These are phyloP conservation scores for Coccyzus lansbergi DNA, from an alignment of 2,797 vertebrate genomes.

Conservation along the genomic window DNA sequence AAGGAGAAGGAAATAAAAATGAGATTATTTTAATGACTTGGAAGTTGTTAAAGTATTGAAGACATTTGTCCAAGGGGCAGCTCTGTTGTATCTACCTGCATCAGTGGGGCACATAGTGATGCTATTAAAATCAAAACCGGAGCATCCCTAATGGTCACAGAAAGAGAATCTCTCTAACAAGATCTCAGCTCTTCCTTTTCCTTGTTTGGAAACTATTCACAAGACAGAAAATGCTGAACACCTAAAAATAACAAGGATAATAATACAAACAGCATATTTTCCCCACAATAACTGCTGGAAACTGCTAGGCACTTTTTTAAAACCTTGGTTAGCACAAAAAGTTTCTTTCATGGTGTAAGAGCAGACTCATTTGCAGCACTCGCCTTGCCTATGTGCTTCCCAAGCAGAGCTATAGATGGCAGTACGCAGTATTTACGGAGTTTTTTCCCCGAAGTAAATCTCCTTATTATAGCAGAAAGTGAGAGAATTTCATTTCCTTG, in stretches of 20 bases:
- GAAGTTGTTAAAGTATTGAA: not conserved
- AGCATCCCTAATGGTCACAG: not conserved
- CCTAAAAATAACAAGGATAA: not conserved
- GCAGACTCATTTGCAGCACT: not conserved
- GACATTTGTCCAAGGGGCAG: not conserved
- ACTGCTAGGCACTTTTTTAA: not conserved
- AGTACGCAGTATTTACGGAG: conserved; percentile 54
- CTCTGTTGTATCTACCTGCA: not conserved
- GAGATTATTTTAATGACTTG: not conserved
- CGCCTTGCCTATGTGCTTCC: not conserved
- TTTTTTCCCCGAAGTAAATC: conserved; percentile 37
- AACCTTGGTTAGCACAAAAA: not conserved
- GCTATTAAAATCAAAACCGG: not conserved
- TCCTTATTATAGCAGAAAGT: conserved; percentile 41
- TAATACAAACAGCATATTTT: not conserved
- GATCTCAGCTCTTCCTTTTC: not conserved
- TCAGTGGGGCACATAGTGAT: not conserved
- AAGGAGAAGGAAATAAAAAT: not conserved
- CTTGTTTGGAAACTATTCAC: not conserved
- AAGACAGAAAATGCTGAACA: not conserved
- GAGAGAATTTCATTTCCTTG: conserved; percentile 22
- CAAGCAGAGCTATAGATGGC: conserved; percentile 59
- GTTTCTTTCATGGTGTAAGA: not conserved
- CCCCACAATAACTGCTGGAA: not conserved
- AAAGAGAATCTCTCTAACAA: not conserved